phyloP scores from a whole-genome alignment of 2,888 invertebrate genomes.

The Cyaniris semiargus region DNA sequence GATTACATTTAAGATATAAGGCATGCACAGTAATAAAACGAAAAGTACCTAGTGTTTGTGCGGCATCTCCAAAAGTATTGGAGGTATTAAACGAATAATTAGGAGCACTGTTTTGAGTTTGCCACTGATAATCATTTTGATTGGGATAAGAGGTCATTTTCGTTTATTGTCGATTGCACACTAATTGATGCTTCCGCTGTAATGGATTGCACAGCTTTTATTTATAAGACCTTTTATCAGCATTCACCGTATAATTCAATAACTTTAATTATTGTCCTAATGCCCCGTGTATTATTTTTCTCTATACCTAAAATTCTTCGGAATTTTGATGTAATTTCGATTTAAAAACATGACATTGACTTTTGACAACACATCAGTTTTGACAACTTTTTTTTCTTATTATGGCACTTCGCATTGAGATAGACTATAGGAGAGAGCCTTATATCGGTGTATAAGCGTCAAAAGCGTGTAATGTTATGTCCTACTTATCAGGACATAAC shows the following conservation, averaged over 20 bases:
- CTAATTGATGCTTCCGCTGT: neutral
- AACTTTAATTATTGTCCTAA: neutral
- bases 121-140: conserved; percentile 71
- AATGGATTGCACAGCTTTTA: neutral
- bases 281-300: no score
- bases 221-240: neutral
- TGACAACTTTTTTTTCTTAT: neutral
- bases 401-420: no score
- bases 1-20: neutral
- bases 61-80: conserved; percentile 71
- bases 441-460: no score
- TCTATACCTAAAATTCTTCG: no score
- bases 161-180: neutral
- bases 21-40: neutral
- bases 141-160: conserved; percentile 68
- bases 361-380: conserved; percentile 1
- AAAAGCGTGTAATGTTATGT: no score
- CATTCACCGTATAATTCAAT: no score
- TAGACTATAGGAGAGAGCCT: no score
- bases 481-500: no score
- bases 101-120: conserved; percentile 63
- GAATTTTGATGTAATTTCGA: neutral
- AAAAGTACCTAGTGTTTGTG: conserved; percentile 63
- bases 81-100: conserved; percentile 75
- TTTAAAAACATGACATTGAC: neutral